Conservation (phyloP, 2,888 invertebrate genomes). For the Orthonychiurus folsomi region DNA sequence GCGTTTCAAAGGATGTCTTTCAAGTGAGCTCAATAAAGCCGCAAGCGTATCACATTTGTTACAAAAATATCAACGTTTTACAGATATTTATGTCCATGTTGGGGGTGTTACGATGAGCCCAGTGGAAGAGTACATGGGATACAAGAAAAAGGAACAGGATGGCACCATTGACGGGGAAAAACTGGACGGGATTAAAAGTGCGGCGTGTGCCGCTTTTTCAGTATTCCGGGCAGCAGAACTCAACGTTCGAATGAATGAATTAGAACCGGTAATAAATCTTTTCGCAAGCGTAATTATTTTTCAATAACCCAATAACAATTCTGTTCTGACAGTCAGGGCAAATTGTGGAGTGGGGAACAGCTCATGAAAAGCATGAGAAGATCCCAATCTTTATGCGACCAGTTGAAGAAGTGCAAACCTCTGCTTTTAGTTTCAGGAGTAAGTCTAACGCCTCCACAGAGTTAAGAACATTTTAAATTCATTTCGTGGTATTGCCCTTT, state of each 20-base stretch:
- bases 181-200: conserved; percentile 73
- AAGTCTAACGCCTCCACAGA: too few species aligned
- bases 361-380: too few species aligned
- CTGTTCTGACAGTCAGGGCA: too few species aligned
- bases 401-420: too few species aligned
- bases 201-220: conserved; percentile 73
- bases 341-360: too few species aligned
- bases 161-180: conserved; percentile 80
- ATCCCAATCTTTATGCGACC: too few species aligned
- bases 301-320: too few species aligned
- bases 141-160: conserved; percentile 64
- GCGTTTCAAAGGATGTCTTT: conserved; percentile 79
- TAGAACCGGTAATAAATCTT: background rate
- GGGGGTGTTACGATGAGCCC: conserved; percentile 76
- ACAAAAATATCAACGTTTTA: conserved; percentile 26
- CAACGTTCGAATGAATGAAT: background rate
- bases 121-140: conserved; percentile 84
- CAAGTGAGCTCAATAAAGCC: conserved; percentile 57
- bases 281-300: too few species aligned
- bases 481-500: conserved; percentile 23
- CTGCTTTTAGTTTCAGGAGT: too few species aligned
- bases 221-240: conserved; percentile 14
- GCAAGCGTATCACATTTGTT: background rate
- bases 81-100: conserved; percentile 77
- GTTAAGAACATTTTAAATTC: too few species aligned